Conservation (phyloP, 2,797 vertebrate species). For the Aplochiton taeniatus region DNA sequence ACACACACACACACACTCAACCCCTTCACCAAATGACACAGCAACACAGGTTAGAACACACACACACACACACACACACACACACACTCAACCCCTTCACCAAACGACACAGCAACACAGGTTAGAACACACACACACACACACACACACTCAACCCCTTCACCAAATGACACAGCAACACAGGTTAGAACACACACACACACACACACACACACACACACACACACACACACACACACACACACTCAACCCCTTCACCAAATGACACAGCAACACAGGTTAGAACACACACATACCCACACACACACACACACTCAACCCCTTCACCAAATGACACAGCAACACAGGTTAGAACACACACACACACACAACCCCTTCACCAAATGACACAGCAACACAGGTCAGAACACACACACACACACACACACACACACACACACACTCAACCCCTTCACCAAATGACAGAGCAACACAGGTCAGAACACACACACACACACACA, state of each 20-base stretch:
- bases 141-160: not conserved
- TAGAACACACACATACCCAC: too few species aligned
- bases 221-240: not conserved
- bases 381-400: constrained; percentile 86
- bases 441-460: too few species aligned
- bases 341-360: constrained; percentile 80
- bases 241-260: constrained; percentile 84
- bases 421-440: not conserved
- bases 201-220: constrained; percentile 6
- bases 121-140: not conserved
- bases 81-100: not conserved
- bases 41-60: too few species aligned
- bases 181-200: not conserved
- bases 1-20: not conserved
- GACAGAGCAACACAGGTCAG: too few species aligned
- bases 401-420: constrained; percentile 67
- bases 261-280: constrained; percentile 87
- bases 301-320: constrained; percentile 71
- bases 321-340: constrained; percentile 85
- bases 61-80: not conserved
- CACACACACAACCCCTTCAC: constrained; percentile 16
- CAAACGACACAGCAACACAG: not conserved
- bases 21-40: too few species aligned
- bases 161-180: too few species aligned
- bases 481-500: not conserved